phyloP scores from a whole-genome alignment of 2,113 vertebrate species.

The Antechinus stuartii region DNA sequence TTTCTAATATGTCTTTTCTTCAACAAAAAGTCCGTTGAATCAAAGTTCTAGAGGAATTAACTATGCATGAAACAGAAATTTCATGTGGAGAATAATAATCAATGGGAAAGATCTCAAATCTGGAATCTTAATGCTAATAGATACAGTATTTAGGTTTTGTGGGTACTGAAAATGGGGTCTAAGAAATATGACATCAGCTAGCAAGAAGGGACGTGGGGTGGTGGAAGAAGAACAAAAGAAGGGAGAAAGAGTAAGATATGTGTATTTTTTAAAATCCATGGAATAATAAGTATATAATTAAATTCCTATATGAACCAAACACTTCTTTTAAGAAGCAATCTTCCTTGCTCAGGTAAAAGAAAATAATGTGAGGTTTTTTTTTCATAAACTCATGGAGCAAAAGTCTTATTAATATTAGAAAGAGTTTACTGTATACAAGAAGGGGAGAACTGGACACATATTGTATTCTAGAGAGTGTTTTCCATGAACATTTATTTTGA shows the following conservation, averaged over 20 bases:
- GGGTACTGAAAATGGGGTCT: neutral
- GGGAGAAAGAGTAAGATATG: neutral
- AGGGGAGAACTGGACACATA: slow-evolving; percentile 22
- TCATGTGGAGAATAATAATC: slow-evolving; percentile 20
- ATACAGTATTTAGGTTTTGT: neutral
- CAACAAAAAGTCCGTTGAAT: neutral
- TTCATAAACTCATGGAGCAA: slow-evolving; percentile 10
- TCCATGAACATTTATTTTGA: slow-evolving; percentile 51
- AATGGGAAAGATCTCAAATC: neutral
- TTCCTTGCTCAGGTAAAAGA: slow-evolving; percentile 20
- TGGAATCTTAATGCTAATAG: slow-evolving; percentile 5
- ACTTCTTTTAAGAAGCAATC: slow-evolving; percentile 34
- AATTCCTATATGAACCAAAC: slow-evolving; percentile 43
- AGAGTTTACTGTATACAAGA: slow-evolving; percentile 14
- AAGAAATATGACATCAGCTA: slow-evolving; percentile 4
- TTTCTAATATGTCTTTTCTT: neutral
- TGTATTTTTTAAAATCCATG: neutral
- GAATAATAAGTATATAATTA: slow-evolving; percentile 9
- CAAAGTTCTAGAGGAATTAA: neutral
- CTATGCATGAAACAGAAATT: neutral
- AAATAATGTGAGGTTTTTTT: slow-evolving; percentile 4
- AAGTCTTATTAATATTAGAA: slow-evolving; percentile 34
- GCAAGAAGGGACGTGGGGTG: neutral
- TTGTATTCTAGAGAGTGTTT: slow-evolving; percentile 35
- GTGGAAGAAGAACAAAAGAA: neutral